Percentiles rank a stretch among this genome's conserved stretches.
Conservation (phyloP, 2,797 vertebrate genomes). For the Eleutherodactylus coqui region DNA sequence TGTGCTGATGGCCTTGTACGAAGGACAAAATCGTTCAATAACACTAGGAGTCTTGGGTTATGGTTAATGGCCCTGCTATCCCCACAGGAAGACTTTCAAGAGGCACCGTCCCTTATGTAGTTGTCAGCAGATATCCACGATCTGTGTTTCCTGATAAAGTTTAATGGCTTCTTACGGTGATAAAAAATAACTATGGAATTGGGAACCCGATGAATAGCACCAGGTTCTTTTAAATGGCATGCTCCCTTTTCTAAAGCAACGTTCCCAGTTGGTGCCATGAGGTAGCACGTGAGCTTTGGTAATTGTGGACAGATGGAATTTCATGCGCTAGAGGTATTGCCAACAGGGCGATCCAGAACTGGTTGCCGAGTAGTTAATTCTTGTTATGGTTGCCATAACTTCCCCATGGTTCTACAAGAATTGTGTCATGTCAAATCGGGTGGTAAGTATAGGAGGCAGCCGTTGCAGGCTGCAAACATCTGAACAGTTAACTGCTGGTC, state of each 20-base stretch:
- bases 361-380: background rate
- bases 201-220: background rate
- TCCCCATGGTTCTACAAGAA: background rate
- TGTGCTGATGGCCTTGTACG: slow-evolving; percentile 46
- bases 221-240: background rate
- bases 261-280: background rate
- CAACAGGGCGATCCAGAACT: background rate
- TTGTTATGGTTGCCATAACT: background rate
- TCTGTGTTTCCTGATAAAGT: slow-evolving; percentile 6
- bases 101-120: slow-evolving; percentile 13
- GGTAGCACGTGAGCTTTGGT: background rate
- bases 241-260: background rate
- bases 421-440: background rate
- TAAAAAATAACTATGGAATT: slow-evolving; percentile 9
- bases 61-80: slow-evolving; percentile 13
- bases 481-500: background rate
- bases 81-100: slow-evolving; percentile 25
- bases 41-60: slow-evolving; percentile 20
- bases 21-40: slow-evolving; percentile 46
- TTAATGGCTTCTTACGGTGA: background rate
- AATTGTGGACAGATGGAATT: slow-evolving; percentile 11
- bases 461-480: background rate
- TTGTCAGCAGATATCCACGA: slow-evolving; percentile 22
- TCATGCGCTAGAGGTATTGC: background rate
- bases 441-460: background rate